Evolutionary conservation across 2,113 vertebrate genomes (phyloP).

Genomic region (Pandion haliaetus): DNA sequence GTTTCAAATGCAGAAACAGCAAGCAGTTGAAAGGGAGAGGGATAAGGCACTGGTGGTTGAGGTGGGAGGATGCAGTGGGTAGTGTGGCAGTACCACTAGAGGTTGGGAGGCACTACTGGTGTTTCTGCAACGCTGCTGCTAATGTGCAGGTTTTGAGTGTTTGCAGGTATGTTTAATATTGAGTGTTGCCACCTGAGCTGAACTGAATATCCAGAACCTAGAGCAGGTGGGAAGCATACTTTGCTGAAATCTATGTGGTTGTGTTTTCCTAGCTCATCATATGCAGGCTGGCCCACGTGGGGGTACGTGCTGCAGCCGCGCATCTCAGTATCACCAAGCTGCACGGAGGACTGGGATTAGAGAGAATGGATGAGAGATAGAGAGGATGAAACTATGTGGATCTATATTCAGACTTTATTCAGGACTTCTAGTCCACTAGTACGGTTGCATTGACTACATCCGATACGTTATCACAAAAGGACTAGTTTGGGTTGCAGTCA

Average conservation of each 20-base stretch:
- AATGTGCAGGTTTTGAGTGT: not conserved
- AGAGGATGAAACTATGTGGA: not conserved
- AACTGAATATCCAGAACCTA: not conserved
- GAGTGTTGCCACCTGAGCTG: not conserved
- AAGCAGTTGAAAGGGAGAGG: not conserved
- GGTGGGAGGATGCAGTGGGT: not conserved
- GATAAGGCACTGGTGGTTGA: not conserved
- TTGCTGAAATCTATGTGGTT: not conserved
- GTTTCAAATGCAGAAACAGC: not conserved
- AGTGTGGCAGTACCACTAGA: not conserved
- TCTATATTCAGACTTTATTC: not conserved
- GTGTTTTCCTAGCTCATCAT: not conserved
- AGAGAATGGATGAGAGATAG: not conserved
- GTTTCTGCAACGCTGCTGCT: not conserved
- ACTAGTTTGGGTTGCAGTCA: not conserved
- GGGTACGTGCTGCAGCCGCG: rapidly evolving
- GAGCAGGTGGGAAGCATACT: not conserved
- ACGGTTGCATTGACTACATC: not conserved
- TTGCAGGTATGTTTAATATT: not conserved
- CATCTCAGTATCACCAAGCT: not conserved
- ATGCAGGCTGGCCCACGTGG: not conserved
- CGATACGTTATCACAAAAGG: not conserved
- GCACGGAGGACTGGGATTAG: not conserved
- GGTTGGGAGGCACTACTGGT: not conserved
- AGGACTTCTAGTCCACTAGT: not conserved